Evolutionary conservation across 2,888 invertebrate genomes (phyloP).

Genomic region (Cryptus viduatorius): DNA sequence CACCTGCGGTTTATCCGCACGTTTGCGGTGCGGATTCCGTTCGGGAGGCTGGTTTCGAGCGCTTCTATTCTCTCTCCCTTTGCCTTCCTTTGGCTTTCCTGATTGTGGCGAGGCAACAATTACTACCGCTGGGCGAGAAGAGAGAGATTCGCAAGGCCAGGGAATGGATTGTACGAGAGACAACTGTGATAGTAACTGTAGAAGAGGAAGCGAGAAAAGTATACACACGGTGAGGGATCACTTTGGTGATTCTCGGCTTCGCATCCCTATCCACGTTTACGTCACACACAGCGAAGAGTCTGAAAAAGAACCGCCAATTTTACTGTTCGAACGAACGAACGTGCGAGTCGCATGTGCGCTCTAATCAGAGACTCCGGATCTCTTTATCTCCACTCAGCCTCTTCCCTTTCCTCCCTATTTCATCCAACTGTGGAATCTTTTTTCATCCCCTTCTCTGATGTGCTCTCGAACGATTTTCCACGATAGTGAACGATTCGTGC

Average conservation of each 20-base stretch:
- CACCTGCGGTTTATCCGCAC: slow-evolving; percentile 57
- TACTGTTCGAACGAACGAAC: background rate
- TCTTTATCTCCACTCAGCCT: background rate
- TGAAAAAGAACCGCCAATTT: background rate
- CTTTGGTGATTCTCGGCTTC: background rate
- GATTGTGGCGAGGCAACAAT: slow-evolving; percentile 66
- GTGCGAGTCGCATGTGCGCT: slow-evolving; percentile 17
- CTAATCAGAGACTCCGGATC: slow-evolving; percentile 50
- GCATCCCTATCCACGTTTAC: background rate
- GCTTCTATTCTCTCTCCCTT: background rate
- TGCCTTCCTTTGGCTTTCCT: slow-evolving; percentile 26
- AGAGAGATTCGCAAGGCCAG: background rate
- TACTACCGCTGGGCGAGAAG: slow-evolving; percentile 33
- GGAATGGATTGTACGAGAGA: background rate
- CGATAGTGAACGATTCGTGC: slow-evolving; percentile 28
- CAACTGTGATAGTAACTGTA: background rate
- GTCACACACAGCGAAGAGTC: background rate
- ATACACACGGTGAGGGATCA: background rate
- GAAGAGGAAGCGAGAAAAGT: background rate
- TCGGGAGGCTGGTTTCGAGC: slow-evolving; percentile 10
- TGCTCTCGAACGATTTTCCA: slow-evolving; percentile 29
- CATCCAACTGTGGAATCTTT: slow-evolving; percentile 3
- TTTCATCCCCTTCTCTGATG: slow-evolving; percentile 27
- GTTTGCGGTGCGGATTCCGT: slow-evolving; percentile 50
- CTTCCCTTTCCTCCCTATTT: slow-evolving; percentile 2